Evolutionary conservation across 2,113 vertebrate genomes (phyloP), one percentile per base, ranked within the genome.

Genomic region (Chaenogobius annularis): DNA sequence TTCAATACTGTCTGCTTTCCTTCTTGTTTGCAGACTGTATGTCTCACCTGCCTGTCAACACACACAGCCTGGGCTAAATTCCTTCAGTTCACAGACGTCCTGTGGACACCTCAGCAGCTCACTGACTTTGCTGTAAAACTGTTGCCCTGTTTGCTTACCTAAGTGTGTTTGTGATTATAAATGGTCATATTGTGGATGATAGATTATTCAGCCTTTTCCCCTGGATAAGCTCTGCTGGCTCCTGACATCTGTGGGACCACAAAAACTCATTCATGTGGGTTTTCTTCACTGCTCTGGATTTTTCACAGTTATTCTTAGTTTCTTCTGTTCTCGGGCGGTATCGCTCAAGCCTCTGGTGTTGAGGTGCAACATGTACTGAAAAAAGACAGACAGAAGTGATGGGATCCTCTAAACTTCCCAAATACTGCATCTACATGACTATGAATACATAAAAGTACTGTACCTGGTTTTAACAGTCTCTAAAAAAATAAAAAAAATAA

Each of bases 1-100:
- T 73, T 40, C 46, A 40, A 46, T 47, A 74, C 72, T 70, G 76
- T 86, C 75, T 64, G 58, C 62, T 75, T 75, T 82, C 35, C 70
- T 68, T 73, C 69, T 82, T 78, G 75, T 81, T 74, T 90, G 81
- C 72, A 79, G 82, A 76, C 74, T 26, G 58, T 80, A 89, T 79
- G 80, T 89, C 86, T 90, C 90, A 90, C 87, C 88, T 91, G 85
- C 54, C 48, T 74, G 90, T 87, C 77, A 83, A 23, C 31, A 66
- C 66, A 66, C 31, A 46, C 19, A 66, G 66, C 61, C 12, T 7
- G 69, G 12, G 65, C 62, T 65, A 20, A 80, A 77, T 80, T 85
- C 84, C 77, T 76, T 48, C 0, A 14, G 63, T 43, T 2, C 17
- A 48, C 37, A 44, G 74, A 70, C 68, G 43, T 23, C 17, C 3